Base-by-base conservation (phyloP, 2,888 invertebrate genomes). In the Syritta pipiens region DNA sequence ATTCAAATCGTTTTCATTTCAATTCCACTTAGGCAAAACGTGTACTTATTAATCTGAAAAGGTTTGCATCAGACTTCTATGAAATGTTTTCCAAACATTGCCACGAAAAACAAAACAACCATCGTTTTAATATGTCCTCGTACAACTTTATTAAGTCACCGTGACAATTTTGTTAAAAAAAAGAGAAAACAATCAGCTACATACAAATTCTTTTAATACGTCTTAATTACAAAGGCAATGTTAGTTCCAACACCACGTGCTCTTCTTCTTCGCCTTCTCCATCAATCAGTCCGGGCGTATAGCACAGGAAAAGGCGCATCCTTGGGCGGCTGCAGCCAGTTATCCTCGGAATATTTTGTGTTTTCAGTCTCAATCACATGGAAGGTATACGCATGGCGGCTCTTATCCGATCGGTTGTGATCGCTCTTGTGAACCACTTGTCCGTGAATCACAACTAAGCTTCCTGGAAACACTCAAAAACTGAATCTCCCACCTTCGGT, bases 351-450 rank as follows among this genome's bases (percentile, higher is more conserved):
- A 89, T 95, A 99, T 62, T 91, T 90, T 24, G 94, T 93, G 68
- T 93, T 89, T 12, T 93, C 90, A 81, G 92, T 92, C 87, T 99
- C 99, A 65, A 96, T 91, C 0, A 97, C 92, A 87, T 99, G 99
- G 89, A 98, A 98, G 4, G 98, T 97, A 89, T 99, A 99, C 0
- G 96, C 97, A 84, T 97, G 96, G 26, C 99, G 92, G n/a, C 96
- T 94, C 81, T 92, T 91, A 1, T 91, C 86, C 0, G 97, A 97
- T 72, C 91, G 93, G 88, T 99, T 99, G 5, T 91, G 90, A 55
- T 95, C 95, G 85, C 98, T 98, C 86, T 94, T 95, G 88, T 99
- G 99, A 0, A 98, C 95, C 0, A 98, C 96, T 85, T 95, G 93
- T 0, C 98, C 98, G 86, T 99, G 95, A 75, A 99, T 94, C 32